Percentiles rank a stretch among this genome's conserved stretches.
These are phyloP conservation scores for Boloria selene DNA, from an alignment of 2,888 invertebrate genomes.

Conservation along the genomic window DNA sequence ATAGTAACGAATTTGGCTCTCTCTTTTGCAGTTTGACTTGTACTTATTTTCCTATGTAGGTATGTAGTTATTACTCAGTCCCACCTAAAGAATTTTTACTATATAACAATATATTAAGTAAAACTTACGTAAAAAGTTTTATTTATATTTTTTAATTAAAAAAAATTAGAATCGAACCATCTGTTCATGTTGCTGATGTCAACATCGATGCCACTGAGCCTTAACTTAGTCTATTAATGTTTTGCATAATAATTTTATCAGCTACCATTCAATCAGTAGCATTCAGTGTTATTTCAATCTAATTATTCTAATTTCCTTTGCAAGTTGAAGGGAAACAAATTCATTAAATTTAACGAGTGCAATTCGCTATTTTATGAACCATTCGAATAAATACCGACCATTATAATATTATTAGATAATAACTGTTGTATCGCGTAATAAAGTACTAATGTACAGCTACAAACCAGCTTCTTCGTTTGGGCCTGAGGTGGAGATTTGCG, in stretches of 20 bases:
- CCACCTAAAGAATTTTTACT: too few relatives aligned
- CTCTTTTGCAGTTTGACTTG: too few relatives aligned
- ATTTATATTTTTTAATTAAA: too few relatives aligned
- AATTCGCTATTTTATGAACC: slow-evolving; percentile 8
- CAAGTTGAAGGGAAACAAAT: background rate
- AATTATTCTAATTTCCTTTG: background rate
- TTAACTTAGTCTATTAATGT: background rate
- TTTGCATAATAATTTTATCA: background rate
- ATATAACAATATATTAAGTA: too few relatives aligned
- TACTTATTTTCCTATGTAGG: too few relatives aligned
- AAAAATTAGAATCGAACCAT: too few relatives aligned
- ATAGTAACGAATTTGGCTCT: too few relatives aligned
- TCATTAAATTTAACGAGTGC: slow-evolving; percentile 7
- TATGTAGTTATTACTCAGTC: too few relatives aligned
- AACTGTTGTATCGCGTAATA: slow-evolving; percentile 10
- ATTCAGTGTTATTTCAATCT: background rate
- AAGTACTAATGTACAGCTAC: background rate
- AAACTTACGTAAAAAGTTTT: too few relatives aligned
- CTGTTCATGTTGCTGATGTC: too few relatives aligned
- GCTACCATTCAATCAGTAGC: background rate
- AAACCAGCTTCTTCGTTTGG: background rate
- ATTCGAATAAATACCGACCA: slow-evolving; percentile 6
- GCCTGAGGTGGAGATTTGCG: too few relatives aligned
- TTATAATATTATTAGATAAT: slow-evolving; percentile 15
- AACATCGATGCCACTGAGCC: too few relatives aligned